Evolutionary conservation across 1,140 invertebrate genomes (phyloP), one percentile per base, ranked within the genome.

Genomic region (Chionoecetes opilio): DNA sequence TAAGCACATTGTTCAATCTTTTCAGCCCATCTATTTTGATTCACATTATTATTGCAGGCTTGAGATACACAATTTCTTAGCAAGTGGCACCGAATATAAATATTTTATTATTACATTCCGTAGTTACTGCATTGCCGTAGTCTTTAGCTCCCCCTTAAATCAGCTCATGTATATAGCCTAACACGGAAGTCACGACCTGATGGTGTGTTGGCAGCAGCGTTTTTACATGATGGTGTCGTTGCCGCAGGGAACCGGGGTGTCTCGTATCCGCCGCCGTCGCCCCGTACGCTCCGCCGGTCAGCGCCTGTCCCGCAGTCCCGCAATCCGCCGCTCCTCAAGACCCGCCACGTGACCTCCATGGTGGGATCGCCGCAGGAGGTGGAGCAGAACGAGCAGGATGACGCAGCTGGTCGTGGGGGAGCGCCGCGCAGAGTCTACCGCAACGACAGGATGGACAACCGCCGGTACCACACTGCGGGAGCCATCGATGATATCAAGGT

Each of bases 241-340:
- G 91, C 93, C 46, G 32, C 93, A 46, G 41, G 93, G 34, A 90
- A 96, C 32, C 97, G 98, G 96, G 98, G 98, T 94, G 98, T 98
- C 96, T 98, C 98, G 31, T 98, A 98, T 97, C 98, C 98, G 94
- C 98, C 98, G 37, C 98, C 98, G 46, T 98, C 98, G 82, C 98
- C 98, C 84, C 98, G 98, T 84, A 98, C 98, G 88, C 97, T 98
- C 63, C 97, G 98, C 95, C 97, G 98, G 92, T 97, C 98, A 96
- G 98, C 98, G 41, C 97, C 98, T 91, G 98, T 98, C 17, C 97
- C 98, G 95, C 96, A 96, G 95, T 98, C 97, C n/a, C 97, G 98
- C 95, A 98, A 98, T 97, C 98, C 98, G 87, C 98, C 98, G 5
- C 97, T 98, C 94, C 97, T 98, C 92, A 98, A 98, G 97, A 98